phyloP scores from a whole-genome alignment of 2,113 vertebrate genomes.

The Onychostoma macrolepis region DNA sequence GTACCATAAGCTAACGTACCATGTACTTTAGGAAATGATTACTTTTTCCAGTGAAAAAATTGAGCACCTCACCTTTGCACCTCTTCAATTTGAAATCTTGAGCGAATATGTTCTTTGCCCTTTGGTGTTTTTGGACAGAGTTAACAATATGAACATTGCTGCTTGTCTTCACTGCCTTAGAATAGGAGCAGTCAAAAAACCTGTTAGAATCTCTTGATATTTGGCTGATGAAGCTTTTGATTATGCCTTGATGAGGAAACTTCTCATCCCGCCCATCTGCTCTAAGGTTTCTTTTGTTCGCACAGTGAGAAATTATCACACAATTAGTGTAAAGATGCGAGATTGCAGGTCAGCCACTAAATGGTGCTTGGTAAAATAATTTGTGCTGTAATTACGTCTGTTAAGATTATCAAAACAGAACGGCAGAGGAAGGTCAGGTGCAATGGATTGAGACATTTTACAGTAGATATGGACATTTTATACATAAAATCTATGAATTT shows the following conservation, averaged over 20 bases:
- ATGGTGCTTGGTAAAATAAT: slow-evolving; percentile 31
- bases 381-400: slow-evolving; percentile 37
- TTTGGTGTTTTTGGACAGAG: not conserved
- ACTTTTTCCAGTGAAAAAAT: slow-evolving; percentile 34
- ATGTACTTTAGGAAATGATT: slow-evolving; percentile 25
- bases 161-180: not conserved
- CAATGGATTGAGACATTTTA: not conserved
- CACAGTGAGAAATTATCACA: slow-evolving; percentile 65
- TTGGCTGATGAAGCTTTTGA: slow-evolving; percentile 73
- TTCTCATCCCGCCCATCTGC: slow-evolving; percentile 46
- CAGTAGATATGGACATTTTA: not conserved
- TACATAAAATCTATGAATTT: not conserved
- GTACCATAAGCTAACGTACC: not conserved
- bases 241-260: slow-evolving; percentile 82
- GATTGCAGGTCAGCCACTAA: slow-evolving; percentile 28
- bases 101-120: not conserved
- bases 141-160: slow-evolving; percentile 33
- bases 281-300: slow-evolving; percentile 39
- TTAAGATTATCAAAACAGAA: slow-evolving; percentile 51
- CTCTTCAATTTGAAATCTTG: not conserved
- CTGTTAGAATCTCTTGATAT: slow-evolving; percentile 75
- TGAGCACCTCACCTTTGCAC: slow-evolving; percentile 11
- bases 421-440: not conserved
- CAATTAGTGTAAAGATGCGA: slow-evolving; percentile 71
- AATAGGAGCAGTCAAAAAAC: slow-evolving; percentile 74